Base-by-base conservation (phyloP, 2,113 vertebrate species). In the Phrynocephalus versicolor region DNA sequence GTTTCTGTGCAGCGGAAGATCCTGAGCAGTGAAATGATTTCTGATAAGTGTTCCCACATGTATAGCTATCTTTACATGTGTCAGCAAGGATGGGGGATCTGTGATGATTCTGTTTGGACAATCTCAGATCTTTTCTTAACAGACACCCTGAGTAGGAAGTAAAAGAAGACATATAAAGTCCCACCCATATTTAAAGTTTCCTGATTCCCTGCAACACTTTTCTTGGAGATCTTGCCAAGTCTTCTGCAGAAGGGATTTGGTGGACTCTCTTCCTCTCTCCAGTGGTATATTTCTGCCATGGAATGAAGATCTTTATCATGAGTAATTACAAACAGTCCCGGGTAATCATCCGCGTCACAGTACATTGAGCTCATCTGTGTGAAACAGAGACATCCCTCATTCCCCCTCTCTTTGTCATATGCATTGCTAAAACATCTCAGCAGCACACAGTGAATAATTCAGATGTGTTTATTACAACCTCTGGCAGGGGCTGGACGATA, bases 381-480 rank as follows among this genome's bases (percentile, higher is more conserved):
- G 69, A 94, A 91, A 88, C 89, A 92, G 93, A 90, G 83, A 79
- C 84, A 92, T 85, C 90, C 86, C 85, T 89, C 87, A 85, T 39
- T 91, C 88, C 84, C 82, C 62, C 80, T 79, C 81, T n/a, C 39
- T 86, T 81, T 89, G 86, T 87, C 57, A 79, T 79, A 73, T 77
- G 80, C 62, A 78, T 67, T 89, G 82, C 89, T 93, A 81, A 93
- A 89, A 92, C 80, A 45, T 3, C 81, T 90, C 86, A 62, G 86
- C 72, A 89, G 81, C 91, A 82, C 89, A 89, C 41, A 73, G 89
- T 90, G 91, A 93, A 90, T 93, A 93, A 94, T 90, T 91, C 85
- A 87, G 84, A 90, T 87, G 89, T 92, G 82, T 92, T 94, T 91
- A 92, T 93, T 91, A 88, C 88, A 91, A 90, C 72, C 88, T 91